These are phyloP conservation scores for Pangasius larnaudii DNA, from an alignment of 2,797 vertebrate species.

Conservation along the genomic window DNA sequence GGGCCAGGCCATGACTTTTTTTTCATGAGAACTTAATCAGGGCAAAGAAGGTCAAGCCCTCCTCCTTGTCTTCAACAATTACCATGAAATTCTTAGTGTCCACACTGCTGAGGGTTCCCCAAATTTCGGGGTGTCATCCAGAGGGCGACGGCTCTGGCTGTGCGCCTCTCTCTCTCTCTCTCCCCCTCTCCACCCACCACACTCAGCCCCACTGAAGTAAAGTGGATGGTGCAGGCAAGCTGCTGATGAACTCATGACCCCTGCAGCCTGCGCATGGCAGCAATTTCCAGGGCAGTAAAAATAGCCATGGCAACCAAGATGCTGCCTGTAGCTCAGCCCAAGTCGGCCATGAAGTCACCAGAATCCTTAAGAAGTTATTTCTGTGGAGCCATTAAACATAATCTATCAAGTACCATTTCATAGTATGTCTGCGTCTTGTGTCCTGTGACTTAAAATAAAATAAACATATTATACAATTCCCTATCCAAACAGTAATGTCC, in stretches of 20 bases:
- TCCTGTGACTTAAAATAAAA: background rate
- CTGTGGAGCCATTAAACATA: background rate
- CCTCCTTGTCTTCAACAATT: slow-evolving; percentile 73
- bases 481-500: too few species aligned
- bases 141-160: slow-evolving; percentile 70
- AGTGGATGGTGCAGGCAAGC: slow-evolving; percentile 57
- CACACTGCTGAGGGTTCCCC: slow-evolving; percentile 64
- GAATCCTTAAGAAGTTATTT: background rate
- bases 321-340: slow-evolving; percentile 26
- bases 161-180: slow-evolving; percentile 47
- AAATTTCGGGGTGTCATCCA: slow-evolving; percentile 74
- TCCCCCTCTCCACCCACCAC: slow-evolving; percentile 49
- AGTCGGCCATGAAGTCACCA: slow-evolving; percentile 8
- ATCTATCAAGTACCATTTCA: background rate
- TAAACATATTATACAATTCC: background rate
- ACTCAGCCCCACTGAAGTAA: slow-evolving; percentile 45
- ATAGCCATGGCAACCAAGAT: slow-evolving; percentile 61
- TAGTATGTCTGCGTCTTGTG: background rate
- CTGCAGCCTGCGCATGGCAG: slow-evolving; percentile 62
- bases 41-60: slow-evolving; percentile 67
- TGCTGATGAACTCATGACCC: slow-evolving; percentile 75
- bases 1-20: slow-evolving; percentile 53
- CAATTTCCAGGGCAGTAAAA: slow-evolving; percentile 81
- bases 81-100: slow-evolving; percentile 82
- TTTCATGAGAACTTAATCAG: slow-evolving; percentile 77